Base-by-base conservation (phyloP, 2,888 invertebrate genomes). In the Cheiracanthium punctorium region DNA sequence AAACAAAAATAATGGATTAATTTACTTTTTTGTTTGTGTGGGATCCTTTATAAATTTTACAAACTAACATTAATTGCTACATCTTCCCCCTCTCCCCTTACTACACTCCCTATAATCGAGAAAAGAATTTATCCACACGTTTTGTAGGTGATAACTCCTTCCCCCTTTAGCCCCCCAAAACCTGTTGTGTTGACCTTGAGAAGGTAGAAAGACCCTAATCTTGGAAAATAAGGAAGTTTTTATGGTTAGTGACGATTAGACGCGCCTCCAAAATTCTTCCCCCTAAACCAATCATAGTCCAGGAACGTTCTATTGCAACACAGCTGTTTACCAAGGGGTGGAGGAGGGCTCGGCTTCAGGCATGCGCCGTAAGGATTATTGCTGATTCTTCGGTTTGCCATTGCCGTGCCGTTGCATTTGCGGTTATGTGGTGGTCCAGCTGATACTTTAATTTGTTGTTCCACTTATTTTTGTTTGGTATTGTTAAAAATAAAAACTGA, bases 301-400 rank as follows among this genome's bases (percentile, higher is more conserved):
- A 72, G 52, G 24, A 69, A 33, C 43, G 30, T 43, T 37, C 37
- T 37, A 37, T 77, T 77, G 77, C 77, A 28, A 84, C 82, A 84
- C 69, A 77, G 69, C 73, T 84, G 82, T 82, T 82, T 82, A 70
- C 52, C 81, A 74, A 28, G 70, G 81, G 81, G 70, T 52, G 81
- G 29, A 41, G 82, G 71, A 52, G 67, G 81, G 81, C 74, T 74
- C 48, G 81, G 29, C 75, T 52, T 17, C 65, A 72, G 43, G 82
- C 82, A 84, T 77, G 82, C 82, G 77, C 82, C 14, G 73, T 80
- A 24, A 10, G 10, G 24, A n/a, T 43, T 28, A 8, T 33, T 30
- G 14, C 14, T 24, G 70, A 41, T 70, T 33, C 20, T 32, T 33
- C 37, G 24, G 24, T 69, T 69, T 28, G 33, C 32, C 37, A 33